Base-by-base conservation (phyloP, 2,113 vertebrate genomes). In the Ia io region DNA sequence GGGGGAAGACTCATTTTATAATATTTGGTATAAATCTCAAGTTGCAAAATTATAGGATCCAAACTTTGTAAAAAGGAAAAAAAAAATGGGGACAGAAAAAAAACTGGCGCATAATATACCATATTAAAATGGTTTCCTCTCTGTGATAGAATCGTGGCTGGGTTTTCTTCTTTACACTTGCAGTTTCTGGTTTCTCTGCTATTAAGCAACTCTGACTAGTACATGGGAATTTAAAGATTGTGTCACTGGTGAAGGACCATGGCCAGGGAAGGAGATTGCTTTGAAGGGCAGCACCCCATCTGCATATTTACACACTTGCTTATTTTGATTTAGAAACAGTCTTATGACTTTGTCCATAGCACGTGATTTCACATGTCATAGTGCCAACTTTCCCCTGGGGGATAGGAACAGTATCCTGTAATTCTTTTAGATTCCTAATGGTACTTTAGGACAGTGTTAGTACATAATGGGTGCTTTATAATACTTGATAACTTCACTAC, bases 101-200 rank as follows among this genome's bases (percentile, higher is more conserved):
- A 69, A 83, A 25, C 37, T 22, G 23, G 47, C 30, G 80, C 10
- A 25, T 22, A 18, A 32, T 53, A 65, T 7, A 17, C 14, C 47
- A 7, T 17, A 44, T 35, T 37, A 86, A 49, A 77, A 25, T 69
- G 20, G 49, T 32, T 77, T 44, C 44, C 2, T 71, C 25, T 61
- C 47, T 44, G 8, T 47, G 10, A 59, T 32, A 18, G 53, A 89
- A 91, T 67, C 14, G 63, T 40, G n/a, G 71, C 9, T 82, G 23
- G n/a, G 11, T 69, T 76, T 83, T 76, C 53, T 87, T 91, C 25
- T 70, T 86, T 69, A 44, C 18, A 76, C 22, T 89, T 82, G 30
- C 6, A 40, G 59, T 84, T 80, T 91, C 86, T 78, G 59, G 35
- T 53, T 91, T 97, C 83, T 76, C 77, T 76, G 70, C 30, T 90